phyloP scores from a whole-genome alignment of 2,888 invertebrate species.

The Nemurella pictetii region DNA sequence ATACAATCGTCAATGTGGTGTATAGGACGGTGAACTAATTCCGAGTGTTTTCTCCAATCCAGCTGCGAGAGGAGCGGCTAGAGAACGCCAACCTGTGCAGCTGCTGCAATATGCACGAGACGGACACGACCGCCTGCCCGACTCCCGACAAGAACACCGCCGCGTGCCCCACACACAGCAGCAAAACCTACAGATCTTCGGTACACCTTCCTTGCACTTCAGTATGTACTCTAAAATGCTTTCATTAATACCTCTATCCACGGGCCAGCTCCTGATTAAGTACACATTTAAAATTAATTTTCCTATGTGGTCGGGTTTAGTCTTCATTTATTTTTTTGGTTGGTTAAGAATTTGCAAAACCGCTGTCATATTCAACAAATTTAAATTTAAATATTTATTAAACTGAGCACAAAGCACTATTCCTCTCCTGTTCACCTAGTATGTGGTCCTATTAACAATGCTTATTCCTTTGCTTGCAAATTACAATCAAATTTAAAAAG shows the following conservation, averaged over 20 bases:
- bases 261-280: no score
- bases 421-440: no score
- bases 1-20: no score
- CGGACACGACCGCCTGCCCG: background rate
- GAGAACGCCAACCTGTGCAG: constrained; percentile 19
- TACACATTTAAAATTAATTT: no score
- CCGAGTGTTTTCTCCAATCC: background rate
- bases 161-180: constrained; percentile 27
- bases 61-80: constrained; percentile 30
- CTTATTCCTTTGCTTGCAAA: background rate
- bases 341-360: no score
- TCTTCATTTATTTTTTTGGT: no score
- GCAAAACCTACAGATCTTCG: constrained; percentile 41
- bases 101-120: constrained; percentile 3
- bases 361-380: no score
- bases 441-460: background rate
- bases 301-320: no score
- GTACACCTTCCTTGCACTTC: constrained; percentile 42
- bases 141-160: background rate
- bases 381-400: no score
- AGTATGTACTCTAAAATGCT: constrained; percentile 34
- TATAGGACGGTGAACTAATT: no score
- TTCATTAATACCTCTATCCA: background rate
- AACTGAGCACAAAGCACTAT: no score
- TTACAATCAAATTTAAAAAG: background rate